phyloP scores from a whole-genome alignment of 2,888 invertebrate genomes.

The Drosophila stalkeri region DNA sequence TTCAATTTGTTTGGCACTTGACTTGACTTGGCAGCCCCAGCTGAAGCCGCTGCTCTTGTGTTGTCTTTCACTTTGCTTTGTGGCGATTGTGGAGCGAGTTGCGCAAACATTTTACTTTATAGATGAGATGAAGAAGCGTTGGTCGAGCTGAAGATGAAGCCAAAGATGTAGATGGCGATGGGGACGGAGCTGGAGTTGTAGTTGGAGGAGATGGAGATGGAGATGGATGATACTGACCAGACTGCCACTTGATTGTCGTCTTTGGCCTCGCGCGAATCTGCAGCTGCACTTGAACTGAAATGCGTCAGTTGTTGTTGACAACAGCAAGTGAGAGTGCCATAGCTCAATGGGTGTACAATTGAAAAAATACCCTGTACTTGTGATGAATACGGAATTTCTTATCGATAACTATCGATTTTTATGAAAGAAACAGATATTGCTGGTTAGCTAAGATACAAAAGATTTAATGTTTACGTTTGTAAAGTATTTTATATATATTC shows the following conservation, averaged over 20 bases:
- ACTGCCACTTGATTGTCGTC: slow-evolving; percentile 61
- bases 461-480: not conserved
- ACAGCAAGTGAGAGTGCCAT: slow-evolving; percentile 17
- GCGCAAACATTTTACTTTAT: slow-evolving; percentile 78
- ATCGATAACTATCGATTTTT: too few species aligned
- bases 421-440: not conserved
- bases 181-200: slow-evolving; percentile 2
- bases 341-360: not conserved
- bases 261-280: slow-evolving; percentile 56
- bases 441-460: not conserved
- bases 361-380: not conserved
- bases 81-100: slow-evolving; percentile 63
- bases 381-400: not conserved
- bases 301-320: slow-evolving; percentile 61
- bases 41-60: slow-evolving; percentile 25
- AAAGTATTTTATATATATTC: too few species aligned
- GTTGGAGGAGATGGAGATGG: slow-evolving; percentile 20
- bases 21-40: slow-evolving; percentile 47
- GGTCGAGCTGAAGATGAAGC: slow-evolving; percentile 22
- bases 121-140: slow-evolving; percentile 31
- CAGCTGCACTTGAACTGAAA: slow-evolving; percentile 78
- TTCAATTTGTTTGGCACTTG: slow-evolving; percentile 79
- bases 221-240: slow-evolving; percentile 32
- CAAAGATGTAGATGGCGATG: slow-evolving; percentile 11
- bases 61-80: slow-evolving; percentile 66